Percentiles rank a stretch among this genome's conserved stretches.
phyloP scores from a whole-genome alignment of 2,113 vertebrate genomes.

The Azemiops feae region DNA sequence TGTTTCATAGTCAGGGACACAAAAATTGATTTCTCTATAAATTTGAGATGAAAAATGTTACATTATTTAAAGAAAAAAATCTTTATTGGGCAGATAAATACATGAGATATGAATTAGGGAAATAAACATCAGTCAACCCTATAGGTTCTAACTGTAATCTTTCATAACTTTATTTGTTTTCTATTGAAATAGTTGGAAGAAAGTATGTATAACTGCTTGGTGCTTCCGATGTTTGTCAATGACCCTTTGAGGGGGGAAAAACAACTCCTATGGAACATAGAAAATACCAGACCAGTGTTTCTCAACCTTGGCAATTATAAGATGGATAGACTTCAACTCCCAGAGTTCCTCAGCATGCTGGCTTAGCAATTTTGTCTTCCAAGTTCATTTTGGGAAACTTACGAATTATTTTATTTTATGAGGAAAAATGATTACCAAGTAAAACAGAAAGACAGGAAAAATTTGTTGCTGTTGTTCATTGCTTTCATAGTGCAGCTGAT shows the following conservation, averaged over 20 bases:
- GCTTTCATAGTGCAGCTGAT: constrained; percentile 45
- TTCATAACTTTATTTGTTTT: not conserved
- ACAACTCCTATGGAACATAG: constrained; percentile 35
- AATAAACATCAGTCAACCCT: not conserved
- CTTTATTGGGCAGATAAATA: not conserved
- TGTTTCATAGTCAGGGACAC: not conserved
- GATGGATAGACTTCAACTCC: not conserved
- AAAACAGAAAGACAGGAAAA: constrained; percentile 42
- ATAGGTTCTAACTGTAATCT: not conserved
- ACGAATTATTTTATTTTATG: constrained; percentile 60
- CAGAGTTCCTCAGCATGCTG: not conserved
- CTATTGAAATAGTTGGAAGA: not conserved
- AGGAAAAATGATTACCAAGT: constrained; percentile 37
- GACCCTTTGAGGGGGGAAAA: constrained; percentile 14
- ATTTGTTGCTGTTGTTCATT: constrained; percentile 9
- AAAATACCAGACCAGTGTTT: constrained; percentile 7
- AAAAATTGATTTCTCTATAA: not conserved
- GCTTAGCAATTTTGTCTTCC: constrained; percentile 19
- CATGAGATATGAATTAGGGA: not conserved
- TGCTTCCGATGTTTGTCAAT: not conserved
- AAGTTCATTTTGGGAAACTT: constrained; percentile 44
- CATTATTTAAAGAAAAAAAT: not conserved
- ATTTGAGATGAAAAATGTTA: not conserved
- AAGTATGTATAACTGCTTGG: not conserved
- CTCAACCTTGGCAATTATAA: not conserved